Evolutionary conservation across 2,113 vertebrate species (phyloP).

Genomic region (Cryptotis parvus): DNA sequence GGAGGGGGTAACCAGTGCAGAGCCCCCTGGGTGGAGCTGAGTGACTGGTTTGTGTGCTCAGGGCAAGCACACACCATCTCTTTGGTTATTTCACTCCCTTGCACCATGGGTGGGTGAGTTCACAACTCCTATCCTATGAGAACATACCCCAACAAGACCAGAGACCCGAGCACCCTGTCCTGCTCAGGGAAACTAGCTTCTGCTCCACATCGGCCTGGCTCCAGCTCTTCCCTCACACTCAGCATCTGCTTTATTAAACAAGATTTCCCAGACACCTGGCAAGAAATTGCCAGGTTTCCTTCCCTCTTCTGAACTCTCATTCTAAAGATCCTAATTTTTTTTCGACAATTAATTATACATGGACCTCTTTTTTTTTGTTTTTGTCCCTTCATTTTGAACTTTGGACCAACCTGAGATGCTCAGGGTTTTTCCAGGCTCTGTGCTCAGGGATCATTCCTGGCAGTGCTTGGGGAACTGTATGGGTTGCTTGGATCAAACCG

Average conservation of each 20-base stretch:
- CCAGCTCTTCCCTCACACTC: neutral
- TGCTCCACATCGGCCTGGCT: neutral
- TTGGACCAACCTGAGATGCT: too few species aligned
- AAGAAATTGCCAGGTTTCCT: too few species aligned
- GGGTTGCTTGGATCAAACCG: too few species aligned
- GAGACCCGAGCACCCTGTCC: accelerated
- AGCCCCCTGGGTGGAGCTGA: neutral
- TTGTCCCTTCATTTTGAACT: too few species aligned
- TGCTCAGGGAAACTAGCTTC: neutral
- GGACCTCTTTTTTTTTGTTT: too few species aligned
- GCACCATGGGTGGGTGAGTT: accelerated
- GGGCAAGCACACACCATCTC: accelerated
- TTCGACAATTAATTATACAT: too few species aligned
- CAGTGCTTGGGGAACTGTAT: too few species aligned
- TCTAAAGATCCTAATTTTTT: too few species aligned
- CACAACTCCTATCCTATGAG: neutral
- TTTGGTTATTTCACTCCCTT: too few species aligned
- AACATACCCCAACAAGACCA: neutral
- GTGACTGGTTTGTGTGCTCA: neutral
- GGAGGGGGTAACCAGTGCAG: too few species aligned
- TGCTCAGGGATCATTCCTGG: too few species aligned
- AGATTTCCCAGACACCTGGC: neutral
- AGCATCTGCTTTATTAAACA: neutral
- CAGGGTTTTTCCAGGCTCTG: too few species aligned
- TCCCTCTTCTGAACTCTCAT: neutral